Percentiles rank a stretch among this genome's conserved stretches.
Conservation (phyloP, 2,113 vertebrate species). For the Parus major region DNA sequence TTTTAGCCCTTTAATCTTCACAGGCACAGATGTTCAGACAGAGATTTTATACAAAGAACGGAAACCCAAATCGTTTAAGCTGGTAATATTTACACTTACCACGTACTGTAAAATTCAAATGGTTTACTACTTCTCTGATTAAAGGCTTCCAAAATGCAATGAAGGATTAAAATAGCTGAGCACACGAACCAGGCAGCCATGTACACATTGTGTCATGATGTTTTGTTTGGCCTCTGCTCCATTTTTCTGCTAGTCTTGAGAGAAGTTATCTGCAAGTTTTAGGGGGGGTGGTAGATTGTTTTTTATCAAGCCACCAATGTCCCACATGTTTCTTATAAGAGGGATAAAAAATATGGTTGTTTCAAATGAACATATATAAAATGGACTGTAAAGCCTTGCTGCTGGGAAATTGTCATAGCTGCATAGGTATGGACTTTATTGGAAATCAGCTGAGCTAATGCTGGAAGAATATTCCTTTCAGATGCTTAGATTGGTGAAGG, state of each 20-base stretch:
- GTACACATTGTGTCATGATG: constrained; percentile 37
- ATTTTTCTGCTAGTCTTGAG: constrained; percentile 3
- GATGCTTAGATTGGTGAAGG: background rate
- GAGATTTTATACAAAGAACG: constrained; percentile 40
- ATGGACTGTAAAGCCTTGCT: background rate
- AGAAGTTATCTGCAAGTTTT: constrained; percentile 20
- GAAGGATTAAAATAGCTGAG: constrained; percentile 38
- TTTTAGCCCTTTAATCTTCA: constrained; percentile 48
- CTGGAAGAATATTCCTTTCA: background rate
- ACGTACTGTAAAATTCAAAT: background rate
- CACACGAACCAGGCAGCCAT: background rate
- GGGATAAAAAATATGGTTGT: background rate
- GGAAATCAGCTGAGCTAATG: constrained; percentile 1
- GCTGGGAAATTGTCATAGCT: background rate
- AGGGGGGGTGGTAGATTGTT: background rate
- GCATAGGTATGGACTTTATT: background rate
- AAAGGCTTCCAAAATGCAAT: constrained; percentile 38
- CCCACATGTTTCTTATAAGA: background rate
- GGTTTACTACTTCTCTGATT: constrained; percentile 26
- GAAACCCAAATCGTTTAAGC: constrained; percentile 41
- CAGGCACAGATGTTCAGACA: constrained; percentile 46
- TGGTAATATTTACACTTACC: constrained; percentile 51
- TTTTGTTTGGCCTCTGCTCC: constrained; percentile 50
- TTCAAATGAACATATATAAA: background rate
- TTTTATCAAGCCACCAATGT: background rate